A percentile compares a stretch with the other conserved stretches of the same genome.
phyloP scores from a whole-genome alignment of 35 echinoderm and acorn worm genomes.

The Holothuria glaberrima region DNA sequence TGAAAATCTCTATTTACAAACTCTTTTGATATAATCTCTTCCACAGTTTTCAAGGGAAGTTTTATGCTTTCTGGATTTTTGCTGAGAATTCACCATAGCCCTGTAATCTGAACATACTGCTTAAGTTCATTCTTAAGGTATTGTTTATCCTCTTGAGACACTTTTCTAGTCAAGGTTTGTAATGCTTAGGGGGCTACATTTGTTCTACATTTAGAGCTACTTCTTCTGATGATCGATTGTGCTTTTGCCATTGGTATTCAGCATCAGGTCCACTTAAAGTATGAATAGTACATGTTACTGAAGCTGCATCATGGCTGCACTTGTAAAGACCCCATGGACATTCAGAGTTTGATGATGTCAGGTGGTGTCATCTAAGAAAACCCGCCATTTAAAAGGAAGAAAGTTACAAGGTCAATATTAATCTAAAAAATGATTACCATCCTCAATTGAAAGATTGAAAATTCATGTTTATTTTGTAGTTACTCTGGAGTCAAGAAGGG shows the following conservation, averaged over 20 bases:
- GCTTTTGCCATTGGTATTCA: background rate
- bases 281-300: too few species aligned
- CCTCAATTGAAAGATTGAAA: too few species aligned
- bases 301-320: too few species aligned
- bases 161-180: background rate
- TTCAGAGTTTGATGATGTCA: conserved; percentile 11
- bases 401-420: too few species aligned
- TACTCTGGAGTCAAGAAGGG: too few species aligned
- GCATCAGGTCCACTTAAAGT: too few species aligned
- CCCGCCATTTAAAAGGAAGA: too few species aligned
- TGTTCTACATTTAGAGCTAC: background rate
- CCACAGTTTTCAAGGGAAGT: background rate
- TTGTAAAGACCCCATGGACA: background rate
- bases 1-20: background rate
- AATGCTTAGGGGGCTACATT: conserved; percentile 6
- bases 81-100: background rate
- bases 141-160: background rate
- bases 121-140: background rate
- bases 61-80: background rate
- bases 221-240: background rate
- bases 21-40: background rate
- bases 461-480: too few species aligned
- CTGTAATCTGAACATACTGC: background rate
- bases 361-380: too few species aligned
- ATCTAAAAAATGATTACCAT: too few species aligned